phyloP scores from a whole-genome alignment of 2,113 vertebrate species.

The Zonotrichia leucophrys region DNA sequence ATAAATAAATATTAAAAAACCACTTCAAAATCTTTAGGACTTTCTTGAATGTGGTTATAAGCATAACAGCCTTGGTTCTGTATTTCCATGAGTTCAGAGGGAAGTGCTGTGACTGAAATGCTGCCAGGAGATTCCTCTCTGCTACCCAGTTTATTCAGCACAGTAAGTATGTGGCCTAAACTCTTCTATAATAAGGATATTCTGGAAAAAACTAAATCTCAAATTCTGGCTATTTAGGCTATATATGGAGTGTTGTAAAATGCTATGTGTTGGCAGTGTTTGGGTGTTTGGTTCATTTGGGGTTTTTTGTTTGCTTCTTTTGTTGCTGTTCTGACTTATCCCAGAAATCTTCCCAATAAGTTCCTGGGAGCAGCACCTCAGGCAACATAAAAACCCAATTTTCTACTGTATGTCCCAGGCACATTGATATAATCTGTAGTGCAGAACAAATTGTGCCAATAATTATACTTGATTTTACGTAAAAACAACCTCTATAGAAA shows the following conservation, averaged over 20 bases:
- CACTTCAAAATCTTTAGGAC: background rate
- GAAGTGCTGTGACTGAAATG: background rate
- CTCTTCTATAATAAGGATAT: background rate
- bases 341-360: background rate
- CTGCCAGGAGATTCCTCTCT: background rate
- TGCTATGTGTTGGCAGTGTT: background rate
- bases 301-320: background rate
- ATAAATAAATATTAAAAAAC: background rate
- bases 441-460: background rate
- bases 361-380: background rate
- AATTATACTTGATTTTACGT: background rate
- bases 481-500: background rate
- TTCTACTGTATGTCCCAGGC: background rate
- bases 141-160: background rate
- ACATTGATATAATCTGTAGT: background rate
- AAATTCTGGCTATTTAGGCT: background rate
- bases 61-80: background rate
- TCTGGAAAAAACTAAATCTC: background rate
- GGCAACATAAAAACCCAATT: background rate
- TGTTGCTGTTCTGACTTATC: background rate
- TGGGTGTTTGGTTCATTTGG: background rate
- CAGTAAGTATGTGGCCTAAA: background rate
- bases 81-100: background rate
- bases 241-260: background rate
- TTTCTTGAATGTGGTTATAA: background rate